A percentile compares a stretch with the other conserved stretches of the same genome.
These are phyloP conservation scores for Anabacerthia variegaticeps DNA, from an alignment of 2,797 vertebrate genomes.

Conservation along the genomic window DNA sequence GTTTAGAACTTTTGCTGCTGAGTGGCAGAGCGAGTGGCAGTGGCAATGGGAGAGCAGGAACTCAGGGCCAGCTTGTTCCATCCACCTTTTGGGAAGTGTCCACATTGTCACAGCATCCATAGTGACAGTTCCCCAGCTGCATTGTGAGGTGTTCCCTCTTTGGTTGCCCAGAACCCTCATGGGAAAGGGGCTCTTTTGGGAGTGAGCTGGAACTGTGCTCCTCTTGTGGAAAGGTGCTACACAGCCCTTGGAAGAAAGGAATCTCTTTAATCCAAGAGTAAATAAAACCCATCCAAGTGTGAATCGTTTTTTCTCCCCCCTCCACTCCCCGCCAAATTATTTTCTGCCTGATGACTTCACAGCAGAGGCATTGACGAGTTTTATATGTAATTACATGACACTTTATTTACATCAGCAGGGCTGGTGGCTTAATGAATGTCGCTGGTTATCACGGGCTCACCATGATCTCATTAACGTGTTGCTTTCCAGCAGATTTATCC, in stretches of 20 bases:
- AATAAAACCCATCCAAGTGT: not conserved
- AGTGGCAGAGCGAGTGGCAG: not conserved
- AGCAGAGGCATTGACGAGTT: not conserved
- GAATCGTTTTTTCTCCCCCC: not conserved
- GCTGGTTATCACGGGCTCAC: accelerated
- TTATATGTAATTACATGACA: not conserved
- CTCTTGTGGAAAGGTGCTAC: not conserved
- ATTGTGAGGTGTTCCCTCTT: accelerated
- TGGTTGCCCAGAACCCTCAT: not conserved
- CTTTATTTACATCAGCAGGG: not conserved
- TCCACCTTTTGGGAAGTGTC: not conserved
- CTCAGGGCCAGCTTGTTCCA: accelerated
- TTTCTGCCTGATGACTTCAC: not conserved
- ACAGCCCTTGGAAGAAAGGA: not conserved
- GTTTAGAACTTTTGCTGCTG: not conserved
- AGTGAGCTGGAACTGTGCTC: not conserved
- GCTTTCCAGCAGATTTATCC: not conserved
- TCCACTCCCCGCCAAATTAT: not conserved
- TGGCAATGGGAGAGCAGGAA: not conserved
- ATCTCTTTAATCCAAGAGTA: not conserved
- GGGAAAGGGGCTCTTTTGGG: not conserved
- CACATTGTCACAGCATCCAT: accelerated
- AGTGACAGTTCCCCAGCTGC: not conserved
- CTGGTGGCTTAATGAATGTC: not conserved
- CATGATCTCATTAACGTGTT: accelerated